These are phyloP conservation scores for Polietes domitor DNA, from an alignment of 2,888 invertebrate genomes.

Conservation along the genomic window DNA sequence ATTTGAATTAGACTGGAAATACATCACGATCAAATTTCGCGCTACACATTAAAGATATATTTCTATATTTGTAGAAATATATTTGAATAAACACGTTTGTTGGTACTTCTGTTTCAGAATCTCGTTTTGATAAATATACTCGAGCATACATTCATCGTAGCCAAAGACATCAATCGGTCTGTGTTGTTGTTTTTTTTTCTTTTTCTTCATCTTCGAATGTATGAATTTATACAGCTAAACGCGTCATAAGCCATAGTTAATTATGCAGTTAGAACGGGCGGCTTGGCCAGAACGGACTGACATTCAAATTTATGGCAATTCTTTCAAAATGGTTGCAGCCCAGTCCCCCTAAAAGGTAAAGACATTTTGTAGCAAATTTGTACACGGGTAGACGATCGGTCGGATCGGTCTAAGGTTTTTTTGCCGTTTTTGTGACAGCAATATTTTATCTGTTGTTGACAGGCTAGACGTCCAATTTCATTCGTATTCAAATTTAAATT, in stretches of 20 bases:
- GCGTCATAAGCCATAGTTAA: neutral
- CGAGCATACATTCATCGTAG: too few relatives aligned
- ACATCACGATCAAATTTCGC: neutral
- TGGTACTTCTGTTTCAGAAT: neutral
- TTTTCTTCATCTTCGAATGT: too few relatives aligned
- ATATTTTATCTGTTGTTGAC: too few relatives aligned
- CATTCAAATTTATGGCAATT: neutral
- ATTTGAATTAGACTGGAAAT: neutral
- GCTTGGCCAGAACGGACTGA: too few relatives aligned
- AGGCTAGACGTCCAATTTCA: too few relatives aligned
- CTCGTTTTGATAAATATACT: neutral
- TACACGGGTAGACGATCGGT: neutral
- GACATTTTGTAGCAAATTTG: neutral
- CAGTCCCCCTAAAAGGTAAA: neutral
- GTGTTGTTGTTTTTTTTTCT: too few relatives aligned
- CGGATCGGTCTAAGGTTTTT: too few relatives aligned
- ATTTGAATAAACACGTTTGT: neutral
- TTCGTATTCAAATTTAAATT: too few relatives aligned
- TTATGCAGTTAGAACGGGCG: neutral
- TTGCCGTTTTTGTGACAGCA: too few relatives aligned
- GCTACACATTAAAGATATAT: neutral
- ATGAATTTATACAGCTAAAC: neutral
- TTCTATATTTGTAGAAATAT: too few relatives aligned
- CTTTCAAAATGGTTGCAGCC: neutral
- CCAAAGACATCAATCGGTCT: too few relatives aligned